Evolutionary conservation across 1,140 invertebrate species (phyloP), one percentile per base, ranked within the genome.

Genomic region (Drosophila lacteicornis): DNA sequence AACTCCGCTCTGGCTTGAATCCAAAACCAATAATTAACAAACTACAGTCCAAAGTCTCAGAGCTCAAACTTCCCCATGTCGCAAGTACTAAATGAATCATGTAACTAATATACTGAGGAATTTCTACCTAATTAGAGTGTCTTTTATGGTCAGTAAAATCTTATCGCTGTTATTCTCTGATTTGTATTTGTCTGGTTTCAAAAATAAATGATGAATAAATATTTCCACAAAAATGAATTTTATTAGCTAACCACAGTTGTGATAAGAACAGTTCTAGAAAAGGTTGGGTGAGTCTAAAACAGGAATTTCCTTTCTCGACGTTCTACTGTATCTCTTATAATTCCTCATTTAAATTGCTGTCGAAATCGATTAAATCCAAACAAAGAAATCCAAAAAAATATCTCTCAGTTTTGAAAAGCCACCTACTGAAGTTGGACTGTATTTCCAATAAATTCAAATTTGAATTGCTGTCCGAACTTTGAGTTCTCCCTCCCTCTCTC

Each of bases 1-100:
- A 87, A 87, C 84, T 66, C 55, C 62, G 40, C 67, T 68, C n/a
- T 49, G 43, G 67, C 66, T 68, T 70, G 47, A 55, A 45, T 68
- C 33, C 33, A 56, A 56, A 70, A 33, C 63, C 67, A 36, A 55
- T 68, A 79, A 61, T 61, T 70, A 70, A 56, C 53, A 11, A 59
- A 42, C 51, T 50, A 57, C 69, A 71, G 22, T 30, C 40, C 12
- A 6, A 47, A 51, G 36, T 25, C 43, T 50, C 4, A 25, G 3
- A 8, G n/a, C 6, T 36, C 2, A 5, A 42, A 65, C 6, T 68
- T 69, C 30, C 40, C 25, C 1, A 36, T 45, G 22, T 57, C 40
- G 42, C 42, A 43, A 43, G 15, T n/a, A 17, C 5, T 4, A 8
- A 40, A 15, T 45, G 25, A 61, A 22, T 61, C 36, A 40, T 56